These are phyloP conservation scores for Hipposideros armiger DNA, from an alignment of 2,113 vertebrate species.

Conservation along the genomic window DNA sequence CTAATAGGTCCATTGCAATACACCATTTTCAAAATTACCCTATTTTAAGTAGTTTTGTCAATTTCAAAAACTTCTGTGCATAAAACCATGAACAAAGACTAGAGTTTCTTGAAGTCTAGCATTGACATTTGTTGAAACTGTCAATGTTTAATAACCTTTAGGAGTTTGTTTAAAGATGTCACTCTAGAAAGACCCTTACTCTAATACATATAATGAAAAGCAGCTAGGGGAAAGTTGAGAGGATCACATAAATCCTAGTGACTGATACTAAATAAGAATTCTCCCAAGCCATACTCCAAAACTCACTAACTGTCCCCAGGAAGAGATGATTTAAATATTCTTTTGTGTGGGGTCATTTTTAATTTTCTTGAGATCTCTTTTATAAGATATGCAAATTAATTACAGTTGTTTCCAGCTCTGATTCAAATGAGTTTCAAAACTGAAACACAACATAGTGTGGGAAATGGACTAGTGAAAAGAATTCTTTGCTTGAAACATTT, in stretches of 20 bases:
- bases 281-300: neutral
- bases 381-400: constrained; percentile 63
- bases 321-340: constrained; percentile 57
- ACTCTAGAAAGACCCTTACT: constrained; percentile 54
- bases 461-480: neutral
- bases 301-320: constrained; percentile 42
- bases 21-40: neutral
- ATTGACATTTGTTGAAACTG: constrained; percentile 17
- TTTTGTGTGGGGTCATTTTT: constrained; percentile 60
- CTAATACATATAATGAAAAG: neutral
- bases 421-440: constrained; percentile 45
- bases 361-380: constrained; percentile 34
- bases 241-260: neutral
- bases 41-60: constrained; percentile 14
- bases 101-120: constrained; percentile 9
- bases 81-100: neutral
- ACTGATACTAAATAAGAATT: constrained; percentile 43
- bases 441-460: constrained; percentile 10
- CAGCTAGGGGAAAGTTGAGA: neutral
- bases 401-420: constrained; percentile 60
- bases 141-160: constrained; percentile 56
- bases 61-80: constrained; percentile 5
- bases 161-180: neutral
- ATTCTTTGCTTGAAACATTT: constrained; percentile 44
- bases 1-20: neutral